Conservation (phyloP, 1,140 invertebrate species). For the Cheumatopsyche charites region DNA sequence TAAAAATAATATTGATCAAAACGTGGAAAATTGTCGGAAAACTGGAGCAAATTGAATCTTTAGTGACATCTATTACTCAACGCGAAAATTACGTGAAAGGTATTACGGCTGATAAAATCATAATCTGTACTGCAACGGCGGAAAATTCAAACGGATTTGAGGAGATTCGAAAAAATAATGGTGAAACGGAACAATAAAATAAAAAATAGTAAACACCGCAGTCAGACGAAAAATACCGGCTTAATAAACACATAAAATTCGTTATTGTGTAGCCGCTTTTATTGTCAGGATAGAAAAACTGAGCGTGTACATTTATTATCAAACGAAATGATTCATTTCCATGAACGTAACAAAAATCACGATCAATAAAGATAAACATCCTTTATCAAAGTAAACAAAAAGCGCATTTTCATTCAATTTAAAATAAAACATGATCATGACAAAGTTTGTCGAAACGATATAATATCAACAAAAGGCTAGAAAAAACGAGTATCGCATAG, state of each 20-base stretch:
- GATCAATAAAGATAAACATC: background rate
- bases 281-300: background rate
- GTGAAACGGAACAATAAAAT: too few species aligned
- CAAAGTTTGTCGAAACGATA: too few species aligned
- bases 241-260: background rate
- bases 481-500: too few species aligned
- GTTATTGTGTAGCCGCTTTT: too few species aligned
- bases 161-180: background rate
- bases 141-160: background rate
- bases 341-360: background rate
- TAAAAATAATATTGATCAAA: too few species aligned
- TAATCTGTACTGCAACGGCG: background rate
- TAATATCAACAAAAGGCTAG: too few species aligned
- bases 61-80: conserved; percentile 12
- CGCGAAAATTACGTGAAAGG: background rate
- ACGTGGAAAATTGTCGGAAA: too few species aligned
- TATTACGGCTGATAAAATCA: background rate
- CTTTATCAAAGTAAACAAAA: background rate
- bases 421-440: too few species aligned
- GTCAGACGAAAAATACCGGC: too few species aligned
- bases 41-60: too few species aligned
- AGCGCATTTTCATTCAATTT: background rate
- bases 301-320: too few species aligned
- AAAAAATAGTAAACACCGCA: too few species aligned
- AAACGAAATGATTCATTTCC: conserved; percentile 4